Base-by-base conservation (phyloP, 2,888 invertebrate genomes). In the Drepana falcataria region DNA sequence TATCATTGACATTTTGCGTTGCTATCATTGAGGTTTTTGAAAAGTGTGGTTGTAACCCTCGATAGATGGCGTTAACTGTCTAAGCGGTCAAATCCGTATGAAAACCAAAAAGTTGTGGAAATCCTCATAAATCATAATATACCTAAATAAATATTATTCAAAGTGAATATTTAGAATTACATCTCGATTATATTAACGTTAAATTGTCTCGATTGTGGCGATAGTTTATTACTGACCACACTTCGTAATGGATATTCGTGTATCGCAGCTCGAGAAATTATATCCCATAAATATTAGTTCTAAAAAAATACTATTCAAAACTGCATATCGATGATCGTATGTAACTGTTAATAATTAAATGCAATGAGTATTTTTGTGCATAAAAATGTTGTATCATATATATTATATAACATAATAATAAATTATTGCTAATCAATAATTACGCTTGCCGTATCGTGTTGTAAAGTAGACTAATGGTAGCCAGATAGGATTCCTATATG, bases 301-400 rank as follows among this genome's bases (percentile, higher is more conserved):
- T 63, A 65, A 71, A 69, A 64, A 63, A 56, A 55, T 64, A 59
- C 59, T 60, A 64, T 21, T 49, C 37, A 60, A 66, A 67, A 68
- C 64, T 63, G 75, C 82, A 82, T 81, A 82, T 81, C 83, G 74
- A 71, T 72, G 61, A 68, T 60, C 59, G 59, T 60, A 53, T 57
- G 63, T 55, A 44, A 48, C 48, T 52, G 9, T 40, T 40, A 47
- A 48, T 54, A 55, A 49, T 54, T 53, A 48, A 41, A 51, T 55
- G 44, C 44, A 44, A 44, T 3, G 3, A 37, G 3, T 37, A 37
- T 37, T 21, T 21, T 37, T 37, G 37, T 37, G 37, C 37, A 37
- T 37, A 37, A 4, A 44, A 44, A 44, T 9, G 9, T 9, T 9
- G 9, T 44, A 44, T 9, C 6, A 3, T 44, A 44, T 44, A 2